These are phyloP conservation scores for Platynereis dumerilii DNA, from an alignment of 2,888 invertebrate species.

Conservation along the genomic window DNA sequence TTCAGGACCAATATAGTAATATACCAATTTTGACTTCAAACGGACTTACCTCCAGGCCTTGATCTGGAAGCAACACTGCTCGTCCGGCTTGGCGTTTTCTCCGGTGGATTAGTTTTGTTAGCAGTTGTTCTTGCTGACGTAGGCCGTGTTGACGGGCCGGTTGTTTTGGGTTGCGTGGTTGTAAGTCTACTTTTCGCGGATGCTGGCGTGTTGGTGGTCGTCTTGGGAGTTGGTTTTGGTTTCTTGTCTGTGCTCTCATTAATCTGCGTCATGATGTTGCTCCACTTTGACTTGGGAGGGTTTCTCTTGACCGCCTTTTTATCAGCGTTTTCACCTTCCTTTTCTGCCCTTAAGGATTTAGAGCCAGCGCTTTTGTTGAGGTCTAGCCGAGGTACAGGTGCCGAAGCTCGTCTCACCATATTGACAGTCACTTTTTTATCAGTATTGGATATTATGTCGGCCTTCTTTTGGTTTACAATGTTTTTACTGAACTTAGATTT, in stretches of 20 bases:
- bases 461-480: background rate
- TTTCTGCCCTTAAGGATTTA: background rate
- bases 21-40: too few species aligned
- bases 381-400: background rate
- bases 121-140: too few species aligned
- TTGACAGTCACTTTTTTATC: background rate
- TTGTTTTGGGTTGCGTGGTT: too few species aligned
- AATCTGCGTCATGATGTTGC: constrained; percentile 2
- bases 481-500: constrained; percentile 3
- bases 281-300: background rate
- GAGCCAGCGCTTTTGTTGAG: background rate
- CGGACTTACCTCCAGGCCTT: too few species aligned
- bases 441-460: background rate
- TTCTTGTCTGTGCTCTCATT: background rate
- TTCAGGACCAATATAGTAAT: too few species aligned
- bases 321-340: background rate
- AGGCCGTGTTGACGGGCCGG: too few species aligned
- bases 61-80: too few species aligned
- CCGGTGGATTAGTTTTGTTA: too few species aligned
- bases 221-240: background rate
- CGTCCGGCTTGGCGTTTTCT: too few species aligned
- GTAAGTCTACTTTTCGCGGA: too few species aligned
- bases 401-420: constrained; percentile 5
- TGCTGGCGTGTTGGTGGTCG: too few species aligned
- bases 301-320: background rate